Evolutionary conservation across 2,888 invertebrate genomes (phyloP), one percentile per base, ranked within the genome.

Genomic region (Cryptocephalus primarius): DNA sequence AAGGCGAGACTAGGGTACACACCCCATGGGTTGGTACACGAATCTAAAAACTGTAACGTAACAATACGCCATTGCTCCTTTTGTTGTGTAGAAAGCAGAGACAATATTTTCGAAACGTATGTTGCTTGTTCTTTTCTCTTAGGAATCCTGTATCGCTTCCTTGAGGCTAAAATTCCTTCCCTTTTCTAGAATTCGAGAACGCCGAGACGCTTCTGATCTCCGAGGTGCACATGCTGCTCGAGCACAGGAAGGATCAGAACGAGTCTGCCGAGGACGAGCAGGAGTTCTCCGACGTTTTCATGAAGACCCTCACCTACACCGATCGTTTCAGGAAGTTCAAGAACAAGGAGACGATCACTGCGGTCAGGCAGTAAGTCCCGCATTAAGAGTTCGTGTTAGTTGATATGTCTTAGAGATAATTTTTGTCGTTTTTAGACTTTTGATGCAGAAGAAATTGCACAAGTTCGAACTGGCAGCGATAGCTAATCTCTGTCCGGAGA

Each of bases 261-360:
- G 97, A 99, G 71, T 92, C 89, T 32, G 93, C 94, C 2, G 97
- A 99, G 66, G 99, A 99, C 61, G 93, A 95, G 65, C 96, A 96
- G 70, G 96, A 97, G 70, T 88, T 99, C 67, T 94, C 95, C 0
- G 96, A 96, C 69, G 96, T 97, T 8, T 99, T 99, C 67, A 88
- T 93, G 82, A 99, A 99, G 70, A 99, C 96, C 0, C 77, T 93
- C 31, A 92, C 91, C 40, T 97, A 99, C 67, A 94, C 95, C 8
- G 87, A 94, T 62, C 81, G 95, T 65, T 96, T 97, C 68, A 85
- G 94, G 49, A 93, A 95, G 67, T 96, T 97, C 70, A 96, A 95
- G 72, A 99, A 97, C 64, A 89, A 96, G 64, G 97, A 99, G 73
- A 96, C 95, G 6, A 99, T 99, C 56, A 83, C 91, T 45, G 90